Evolutionary conservation across 1,140 invertebrate species (phyloP).

Genomic region (Brachionus paranguensis): DNA sequence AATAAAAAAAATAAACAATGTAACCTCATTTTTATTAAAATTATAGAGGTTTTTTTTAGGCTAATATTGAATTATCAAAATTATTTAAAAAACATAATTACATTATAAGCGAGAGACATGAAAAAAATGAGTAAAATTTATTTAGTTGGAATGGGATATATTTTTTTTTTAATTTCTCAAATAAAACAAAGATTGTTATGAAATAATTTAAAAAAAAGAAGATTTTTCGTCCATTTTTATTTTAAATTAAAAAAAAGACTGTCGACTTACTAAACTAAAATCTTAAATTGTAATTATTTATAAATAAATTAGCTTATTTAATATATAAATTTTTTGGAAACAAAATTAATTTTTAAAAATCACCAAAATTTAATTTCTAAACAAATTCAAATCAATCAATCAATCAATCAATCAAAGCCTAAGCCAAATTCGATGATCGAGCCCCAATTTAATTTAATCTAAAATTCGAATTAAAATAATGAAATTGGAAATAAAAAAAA

Average conservation of each 20-base stretch:
- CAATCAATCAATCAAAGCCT: neutral
- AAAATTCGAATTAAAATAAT: neutral
- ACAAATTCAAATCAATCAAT: neutral
- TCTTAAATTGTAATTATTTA: neutral
- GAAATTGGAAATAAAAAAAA: neutral
- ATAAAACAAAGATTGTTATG: too few species aligned
- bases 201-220: too few species aligned
- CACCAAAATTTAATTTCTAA: conserved; percentile 1
- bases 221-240: neutral
- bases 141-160: too few species aligned
- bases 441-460: neutral
- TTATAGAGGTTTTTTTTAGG: too few species aligned
- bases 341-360: neutral
- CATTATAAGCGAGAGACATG: too few species aligned
- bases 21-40: too few species aligned
- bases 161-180: too few species aligned
- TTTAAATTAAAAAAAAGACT: conserved; percentile 8
- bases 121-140: too few species aligned
- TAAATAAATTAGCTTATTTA: conserved; percentile 21
- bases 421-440: neutral
- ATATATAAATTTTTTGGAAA: neutral
- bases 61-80: too few species aligned
- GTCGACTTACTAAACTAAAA: conserved; percentile 11
- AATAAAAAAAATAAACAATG: too few species aligned
- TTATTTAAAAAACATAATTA: too few species aligned